Conservation (phyloP, 2,113 vertebrate species). For the Apodemus speciosus region DNA sequence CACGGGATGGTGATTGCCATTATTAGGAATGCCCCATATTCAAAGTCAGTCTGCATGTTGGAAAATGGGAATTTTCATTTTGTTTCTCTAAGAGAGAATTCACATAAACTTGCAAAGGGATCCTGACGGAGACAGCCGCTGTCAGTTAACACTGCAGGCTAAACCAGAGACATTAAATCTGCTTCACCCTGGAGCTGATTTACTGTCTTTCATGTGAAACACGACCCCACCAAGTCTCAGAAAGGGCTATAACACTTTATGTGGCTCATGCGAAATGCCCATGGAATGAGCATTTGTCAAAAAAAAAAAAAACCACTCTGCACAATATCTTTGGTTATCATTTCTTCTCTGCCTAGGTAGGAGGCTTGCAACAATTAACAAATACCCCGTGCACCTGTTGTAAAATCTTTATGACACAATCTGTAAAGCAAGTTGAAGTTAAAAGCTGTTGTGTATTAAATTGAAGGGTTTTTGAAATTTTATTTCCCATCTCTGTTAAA, state of each 20-base stretch:
- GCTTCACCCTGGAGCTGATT: background rate
- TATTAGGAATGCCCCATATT: constrained; percentile 7
- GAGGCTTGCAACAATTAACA: background rate
- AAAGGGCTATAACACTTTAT: background rate
- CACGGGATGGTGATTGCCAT: background rate
- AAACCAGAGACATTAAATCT: constrained; percentile 21
- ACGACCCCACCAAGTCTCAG: constrained; percentile 16
- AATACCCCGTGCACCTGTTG: background rate
- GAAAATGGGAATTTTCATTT: constrained; percentile 35
- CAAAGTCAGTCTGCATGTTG: background rate
- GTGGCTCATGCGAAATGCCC: background rate
- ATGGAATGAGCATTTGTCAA: background rate
- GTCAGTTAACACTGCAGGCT: background rate
- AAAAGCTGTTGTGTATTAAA: constrained; percentile 24
- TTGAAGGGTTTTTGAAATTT: constrained; percentile 2
- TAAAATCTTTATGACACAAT: background rate
- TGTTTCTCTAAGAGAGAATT: constrained; percentile 37
- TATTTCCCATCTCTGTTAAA: background rate
- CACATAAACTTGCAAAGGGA: background rate
- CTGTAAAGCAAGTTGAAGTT: background rate
- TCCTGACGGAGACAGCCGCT: background rate
- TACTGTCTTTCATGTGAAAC: background rate
- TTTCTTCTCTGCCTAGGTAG: background rate
- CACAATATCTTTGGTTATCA: background rate
- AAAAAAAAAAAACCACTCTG: background rate